Evolutionary conservation across 2,888 invertebrate species (phyloP), one percentile per base, ranked within the genome.

Genomic region (Mactromeris polynyma): DNA sequence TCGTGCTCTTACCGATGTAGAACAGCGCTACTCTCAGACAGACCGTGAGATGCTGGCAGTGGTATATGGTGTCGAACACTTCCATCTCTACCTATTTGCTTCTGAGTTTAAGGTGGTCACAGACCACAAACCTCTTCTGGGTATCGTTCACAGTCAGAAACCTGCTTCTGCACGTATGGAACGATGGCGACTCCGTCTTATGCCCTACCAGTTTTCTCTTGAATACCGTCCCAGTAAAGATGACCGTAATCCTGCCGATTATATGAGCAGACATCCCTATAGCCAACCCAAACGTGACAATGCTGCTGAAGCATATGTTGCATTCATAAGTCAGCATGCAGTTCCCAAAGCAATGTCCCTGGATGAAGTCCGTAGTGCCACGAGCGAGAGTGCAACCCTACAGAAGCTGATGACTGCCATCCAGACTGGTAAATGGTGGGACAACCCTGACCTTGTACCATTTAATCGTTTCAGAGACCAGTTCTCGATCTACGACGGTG

Each of bases 81-180:
- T 94, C 87, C 91, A 94, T 58, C 38, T 94, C 36, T 95, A 93
- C 79, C 78, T 95, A 11, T 92, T 90, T 84, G 95, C 95, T 42
- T 88, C 81, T 4, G 89, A 89, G 40, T 86, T 89, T 51, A 89
- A 77, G 94, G 93, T 14, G 94, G 94, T 88, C 95, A 96, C 91
- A 40, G 94, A 94, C 85, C 95, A 95, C 90, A 94, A 95, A 85
- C 95, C 95, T 3, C 88, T 96, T 33, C 86, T 91, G 31, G 85
- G 91, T n/a, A 93, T 96, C n/a, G n/a, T n/a, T n/a, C n/a, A n/a
- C n/a, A n/a, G n/a, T n/a, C n/a, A n/a, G n/a, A n/a, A n/a, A n/a
- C n/a, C n/a, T n/a, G n/a, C n/a, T n/a, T n/a, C n/a, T n/a, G n/a
- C n/a, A n/a, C n/a, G n/a, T n/a, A n/a, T n/a, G n/a, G n/a, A n/a